Conservation (phyloP, 2,797 vertebrate genomes). For the Arremon aurantiirostris region DNA sequence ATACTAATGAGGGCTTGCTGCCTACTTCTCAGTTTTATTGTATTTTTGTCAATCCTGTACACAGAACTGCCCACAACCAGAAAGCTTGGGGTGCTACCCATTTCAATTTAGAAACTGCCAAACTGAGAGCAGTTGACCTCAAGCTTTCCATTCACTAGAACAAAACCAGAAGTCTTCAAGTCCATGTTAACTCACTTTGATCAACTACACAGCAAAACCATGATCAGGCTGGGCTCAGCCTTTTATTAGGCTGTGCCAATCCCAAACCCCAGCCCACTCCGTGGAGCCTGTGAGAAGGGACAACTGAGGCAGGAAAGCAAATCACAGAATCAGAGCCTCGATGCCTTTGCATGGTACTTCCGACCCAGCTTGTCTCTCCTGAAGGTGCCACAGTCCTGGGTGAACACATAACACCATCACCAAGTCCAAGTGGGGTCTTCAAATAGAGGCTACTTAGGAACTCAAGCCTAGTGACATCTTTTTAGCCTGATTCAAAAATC, state of each 20-base stretch:
- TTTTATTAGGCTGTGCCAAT: neutral
- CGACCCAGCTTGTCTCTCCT: neutral
- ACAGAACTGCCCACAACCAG: neutral
- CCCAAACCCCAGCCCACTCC: rapidly evolving
- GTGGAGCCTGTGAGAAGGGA: neutral
- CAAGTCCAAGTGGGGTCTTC: neutral
- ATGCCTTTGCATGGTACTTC: neutral
- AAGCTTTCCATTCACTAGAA: neutral
- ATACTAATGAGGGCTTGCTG: neutral
- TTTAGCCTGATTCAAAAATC: neutral
- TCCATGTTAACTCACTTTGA: neutral
- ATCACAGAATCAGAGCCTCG: neutral
- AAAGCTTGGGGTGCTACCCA: neutral
- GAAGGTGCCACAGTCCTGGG: neutral
- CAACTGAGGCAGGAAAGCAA: neutral
- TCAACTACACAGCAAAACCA: neutral
- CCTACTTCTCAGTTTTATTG: neutral
- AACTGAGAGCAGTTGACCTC: neutral
- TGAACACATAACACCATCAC: neutral
- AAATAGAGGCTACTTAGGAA: neutral
- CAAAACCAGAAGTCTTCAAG: neutral
- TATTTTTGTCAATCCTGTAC: neutral
- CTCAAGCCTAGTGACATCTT: neutral
- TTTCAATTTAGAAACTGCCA: neutral
- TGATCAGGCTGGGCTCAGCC: neutral